Conservation (phyloP, 2,888 invertebrate genomes). For the Conomelus anceps region DNA sequence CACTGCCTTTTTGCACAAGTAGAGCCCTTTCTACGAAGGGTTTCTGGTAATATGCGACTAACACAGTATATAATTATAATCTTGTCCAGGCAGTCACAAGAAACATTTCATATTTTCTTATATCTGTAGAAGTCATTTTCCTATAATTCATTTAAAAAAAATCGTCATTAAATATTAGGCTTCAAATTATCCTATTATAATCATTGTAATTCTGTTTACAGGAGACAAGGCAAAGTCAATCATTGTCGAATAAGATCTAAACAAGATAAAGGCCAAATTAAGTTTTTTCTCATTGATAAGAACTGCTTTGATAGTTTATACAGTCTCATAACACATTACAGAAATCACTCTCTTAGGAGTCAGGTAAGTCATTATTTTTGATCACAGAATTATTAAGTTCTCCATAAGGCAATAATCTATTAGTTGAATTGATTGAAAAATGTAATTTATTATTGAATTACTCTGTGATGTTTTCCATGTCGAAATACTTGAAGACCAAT, state of each 20-base stretch:
- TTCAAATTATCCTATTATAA: constrained; percentile 1
- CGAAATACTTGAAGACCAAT: too few species aligned
- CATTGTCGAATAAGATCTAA: constrained; percentile 88
- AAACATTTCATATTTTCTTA: neutral
- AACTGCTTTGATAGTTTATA: constrained; percentile 87
- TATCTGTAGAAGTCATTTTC: neutral
- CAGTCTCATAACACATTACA: constrained; percentile 83
- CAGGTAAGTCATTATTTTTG: constrained; percentile 44
- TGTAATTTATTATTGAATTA: too few species aligned
- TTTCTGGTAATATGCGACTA: too few species aligned
- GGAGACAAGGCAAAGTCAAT: constrained; percentile 75
- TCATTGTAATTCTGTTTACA: constrained; percentile 36
- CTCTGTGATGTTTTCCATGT: too few species aligned
- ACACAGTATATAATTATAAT: too few species aligned
- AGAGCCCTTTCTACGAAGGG: too few species aligned
- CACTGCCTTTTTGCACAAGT: too few species aligned
- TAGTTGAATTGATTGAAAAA: neutral
- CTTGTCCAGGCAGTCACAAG: too few species aligned
- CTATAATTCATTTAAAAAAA: neutral
- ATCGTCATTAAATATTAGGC: neutral
- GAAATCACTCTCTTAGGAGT: constrained; percentile 76
- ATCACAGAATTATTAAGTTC: neutral
- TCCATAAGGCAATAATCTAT: neutral
- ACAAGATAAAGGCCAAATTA: constrained; percentile 79
- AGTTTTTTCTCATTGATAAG: constrained; percentile 84